Percentiles rank a stretch among this genome's conserved stretches.
phyloP scores from a whole-genome alignment of 2,888 invertebrate genomes.

The Chironomus tentans region DNA sequence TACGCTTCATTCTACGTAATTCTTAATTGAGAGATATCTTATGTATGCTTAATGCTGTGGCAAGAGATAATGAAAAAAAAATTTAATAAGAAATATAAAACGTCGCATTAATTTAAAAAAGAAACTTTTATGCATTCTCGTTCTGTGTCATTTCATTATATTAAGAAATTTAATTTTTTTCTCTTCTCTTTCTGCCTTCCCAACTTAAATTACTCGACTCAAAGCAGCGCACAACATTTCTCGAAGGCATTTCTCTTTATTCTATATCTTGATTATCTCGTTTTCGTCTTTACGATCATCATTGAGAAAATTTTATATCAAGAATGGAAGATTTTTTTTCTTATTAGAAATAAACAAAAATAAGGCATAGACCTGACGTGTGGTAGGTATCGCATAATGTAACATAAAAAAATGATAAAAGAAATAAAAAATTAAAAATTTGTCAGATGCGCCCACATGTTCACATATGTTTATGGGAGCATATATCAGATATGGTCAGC shows the following conservation, averaged over 20 bases:
- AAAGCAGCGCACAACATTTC: neutral
- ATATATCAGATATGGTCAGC: too few relatives aligned
- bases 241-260: too few relatives aligned
- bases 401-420: neutral
- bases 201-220: neutral
- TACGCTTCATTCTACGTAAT: neutral
- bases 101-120: constrained; percentile 6
- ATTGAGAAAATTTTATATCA: neutral
- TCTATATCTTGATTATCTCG: constrained; percentile 1
- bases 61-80: neutral
- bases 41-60: neutral
- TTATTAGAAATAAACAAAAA: neutral
- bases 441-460: constrained; percentile 5
- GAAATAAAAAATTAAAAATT: constrained; percentile 1
- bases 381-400: neutral
- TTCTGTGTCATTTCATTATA: neutral
- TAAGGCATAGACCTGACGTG: neutral
- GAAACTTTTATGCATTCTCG: constrained; percentile 5
- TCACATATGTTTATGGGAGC: neutral
- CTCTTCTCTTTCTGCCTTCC: too few relatives aligned
- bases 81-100: constrained; percentile 3
- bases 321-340: neutral
- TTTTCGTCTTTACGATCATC: neutral
- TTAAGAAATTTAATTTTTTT: neutral
- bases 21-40: neutral